These are phyloP conservation scores for Alsophila aescularia DNA, from an alignment of 2,888 invertebrate genomes.

Conservation along the genomic window DNA sequence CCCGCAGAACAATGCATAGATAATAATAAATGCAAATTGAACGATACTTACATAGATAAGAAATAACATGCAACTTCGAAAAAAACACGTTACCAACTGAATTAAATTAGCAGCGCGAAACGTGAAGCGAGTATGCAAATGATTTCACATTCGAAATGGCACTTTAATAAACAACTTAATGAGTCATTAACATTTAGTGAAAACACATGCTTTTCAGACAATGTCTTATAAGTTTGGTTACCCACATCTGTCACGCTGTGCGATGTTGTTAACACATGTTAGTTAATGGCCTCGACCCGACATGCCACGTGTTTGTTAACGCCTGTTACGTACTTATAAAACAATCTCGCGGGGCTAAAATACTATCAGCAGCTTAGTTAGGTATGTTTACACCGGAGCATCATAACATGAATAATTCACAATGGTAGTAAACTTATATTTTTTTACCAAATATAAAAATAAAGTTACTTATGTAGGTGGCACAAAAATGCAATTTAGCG, in stretches of 20 bases:
- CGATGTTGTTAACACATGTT: constrained; percentile 65
- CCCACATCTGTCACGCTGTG: constrained; percentile 60
- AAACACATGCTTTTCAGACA: constrained; percentile 53
- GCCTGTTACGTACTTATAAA: constrained; percentile 42
- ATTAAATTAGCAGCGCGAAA: constrained; percentile 20
- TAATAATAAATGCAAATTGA: constrained; percentile 61
- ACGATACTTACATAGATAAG: constrained; percentile 50
- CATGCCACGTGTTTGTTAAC: constrained; percentile 59
- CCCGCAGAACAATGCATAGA: constrained; percentile 58
- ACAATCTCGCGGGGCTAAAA: not conserved
- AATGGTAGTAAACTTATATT: not conserved
- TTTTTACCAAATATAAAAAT: not conserved
- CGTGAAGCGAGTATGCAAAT: constrained; percentile 16
- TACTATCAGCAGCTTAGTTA: not conserved
- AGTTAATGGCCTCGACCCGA: constrained; percentile 54
- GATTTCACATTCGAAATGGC: constrained; percentile 15
- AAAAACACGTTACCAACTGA: constrained; percentile 19
- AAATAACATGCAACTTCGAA: constrained; percentile 33
- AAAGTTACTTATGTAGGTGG: constrained; percentile 14
- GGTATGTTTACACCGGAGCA: not conserved
- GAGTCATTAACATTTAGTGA: constrained; percentile 50
- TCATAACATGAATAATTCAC: not conserved
- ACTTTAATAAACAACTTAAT: constrained; percentile 43
- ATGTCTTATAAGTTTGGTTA: constrained; percentile 52
- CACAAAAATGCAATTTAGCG: constrained; percentile 61